Evolutionary conservation across 2,797 vertebrate genomes (phyloP).

Genomic region (Agapornis canus): DNA sequence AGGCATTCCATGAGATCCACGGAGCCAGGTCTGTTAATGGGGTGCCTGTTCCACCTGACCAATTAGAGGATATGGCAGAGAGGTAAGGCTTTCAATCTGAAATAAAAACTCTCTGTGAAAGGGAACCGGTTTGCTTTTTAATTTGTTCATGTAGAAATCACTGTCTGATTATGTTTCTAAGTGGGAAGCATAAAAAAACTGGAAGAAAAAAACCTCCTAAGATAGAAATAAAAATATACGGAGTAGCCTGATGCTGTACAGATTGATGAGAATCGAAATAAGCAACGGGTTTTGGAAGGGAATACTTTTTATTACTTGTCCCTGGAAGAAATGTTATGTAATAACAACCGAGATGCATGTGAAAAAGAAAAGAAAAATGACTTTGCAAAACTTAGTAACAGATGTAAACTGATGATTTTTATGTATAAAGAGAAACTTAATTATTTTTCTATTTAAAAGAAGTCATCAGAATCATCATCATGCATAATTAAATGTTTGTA

Average conservation of each 20-base stretch:
- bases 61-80: conserved; percentile 96
- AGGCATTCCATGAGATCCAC: conserved; percentile 95
- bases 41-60: conserved; percentile 91
- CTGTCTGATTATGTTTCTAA: not conserved
- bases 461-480: not conserved
- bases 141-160: not conserved
- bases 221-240: not conserved
- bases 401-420: not conserved
- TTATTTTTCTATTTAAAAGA: not conserved
- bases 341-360: conserved; percentile 58
- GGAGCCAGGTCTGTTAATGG: conserved; percentile 91
- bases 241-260: not conserved
- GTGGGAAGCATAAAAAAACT: not conserved
- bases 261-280: not conserved
- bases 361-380: conserved; percentile 61
- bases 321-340: conserved; percentile 72
- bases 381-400: conserved; percentile 65
- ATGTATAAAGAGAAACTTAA: conserved; percentile 11
- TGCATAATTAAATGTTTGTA: conserved; percentile 1
- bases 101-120: not conserved
- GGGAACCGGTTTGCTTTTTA: not conserved
- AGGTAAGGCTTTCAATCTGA: conserved; percentile 80
- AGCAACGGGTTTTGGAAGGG: not conserved
- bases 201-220: not conserved
- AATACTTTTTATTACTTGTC: conserved; percentile 43